phyloP scores from a whole-genome alignment of 2,797 vertebrate genomes.

The Margarornis squamiger region DNA sequence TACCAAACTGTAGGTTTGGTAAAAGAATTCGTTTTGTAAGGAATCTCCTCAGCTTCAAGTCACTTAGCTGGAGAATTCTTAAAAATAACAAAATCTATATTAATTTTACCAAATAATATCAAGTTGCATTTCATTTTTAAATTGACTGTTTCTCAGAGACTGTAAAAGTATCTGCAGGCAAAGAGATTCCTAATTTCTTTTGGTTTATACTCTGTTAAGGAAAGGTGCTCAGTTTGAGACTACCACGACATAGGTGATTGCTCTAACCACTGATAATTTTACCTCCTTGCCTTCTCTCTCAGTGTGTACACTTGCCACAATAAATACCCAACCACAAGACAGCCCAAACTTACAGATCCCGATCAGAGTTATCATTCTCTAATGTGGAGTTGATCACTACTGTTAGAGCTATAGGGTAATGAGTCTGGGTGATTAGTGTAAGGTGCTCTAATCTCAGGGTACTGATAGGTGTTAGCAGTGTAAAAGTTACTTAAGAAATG shows the following conservation, averaged over 20 bases:
- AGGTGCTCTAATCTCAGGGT: not conserved
- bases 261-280: not conserved
- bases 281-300: not conserved
- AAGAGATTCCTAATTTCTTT: not conserved
- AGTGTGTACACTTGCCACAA: not conserved
- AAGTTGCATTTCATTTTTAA: not conserved
- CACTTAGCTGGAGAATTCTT: not conserved
- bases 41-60: not conserved
- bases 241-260: not conserved
- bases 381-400: accelerated
- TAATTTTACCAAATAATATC: not conserved
- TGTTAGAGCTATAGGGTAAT: accelerated
- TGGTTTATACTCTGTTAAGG: not conserved
- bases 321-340: not conserved
- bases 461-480: not conserved
- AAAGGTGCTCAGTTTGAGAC: not conserved
- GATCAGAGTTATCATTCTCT: not conserved
- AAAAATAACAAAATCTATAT: not conserved
- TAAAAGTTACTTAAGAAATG: not conserved
- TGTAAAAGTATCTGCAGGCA: not conserved
- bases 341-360: not conserved
- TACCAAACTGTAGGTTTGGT: not conserved
- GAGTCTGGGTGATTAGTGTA: not conserved
- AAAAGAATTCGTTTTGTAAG: not conserved
- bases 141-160: not conserved